These are phyloP conservation scores for Drosophila diplacantha DNA, from an alignment of 2,888 invertebrate genomes.

Conservation along the genomic window DNA sequence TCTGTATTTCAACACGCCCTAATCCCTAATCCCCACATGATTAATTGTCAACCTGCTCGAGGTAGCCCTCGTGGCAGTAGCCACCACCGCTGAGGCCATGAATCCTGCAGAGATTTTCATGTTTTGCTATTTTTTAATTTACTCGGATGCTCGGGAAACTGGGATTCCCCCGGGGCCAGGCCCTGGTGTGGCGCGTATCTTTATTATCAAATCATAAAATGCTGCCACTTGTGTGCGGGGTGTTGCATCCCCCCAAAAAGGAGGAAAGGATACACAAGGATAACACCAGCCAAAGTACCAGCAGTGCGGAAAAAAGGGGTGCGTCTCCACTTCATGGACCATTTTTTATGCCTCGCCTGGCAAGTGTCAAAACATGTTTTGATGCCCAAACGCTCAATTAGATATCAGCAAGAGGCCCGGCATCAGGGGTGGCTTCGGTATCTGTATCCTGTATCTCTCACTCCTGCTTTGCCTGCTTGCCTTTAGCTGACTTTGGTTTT, in stretches of 20 bases:
- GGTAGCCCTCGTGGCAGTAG: slow-evolving; percentile 1
- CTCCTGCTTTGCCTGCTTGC: background rate
- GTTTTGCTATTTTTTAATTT: slow-evolving; percentile 63
- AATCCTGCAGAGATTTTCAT: slow-evolving; percentile 33
- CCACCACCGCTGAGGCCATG: slow-evolving; percentile 4
- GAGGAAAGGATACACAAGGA: slow-evolving; percentile 4
- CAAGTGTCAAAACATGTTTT: slow-evolving; percentile 77
- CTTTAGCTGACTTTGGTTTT: slow-evolving; percentile 18
- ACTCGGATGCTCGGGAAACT: slow-evolving; percentile 35
- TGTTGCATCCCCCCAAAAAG: slow-evolving; percentile 37
- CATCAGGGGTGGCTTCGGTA: slow-evolving; percentile 20
- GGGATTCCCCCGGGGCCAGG: slow-evolving; percentile 53
- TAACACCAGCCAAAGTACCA: slow-evolving; percentile 1
- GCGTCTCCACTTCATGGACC: slow-evolving; percentile 49
- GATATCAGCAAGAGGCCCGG: slow-evolving; percentile 27
- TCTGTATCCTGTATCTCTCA: background rate
- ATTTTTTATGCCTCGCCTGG: slow-evolving; percentile 73
- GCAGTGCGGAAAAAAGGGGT: slow-evolving; percentile 28
- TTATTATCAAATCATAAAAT: slow-evolving; percentile 77
- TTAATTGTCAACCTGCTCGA: slow-evolving; percentile 66
- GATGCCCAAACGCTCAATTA: slow-evolving; percentile 62
- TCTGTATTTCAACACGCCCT: slow-evolving; percentile 49
- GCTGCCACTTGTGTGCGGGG: slow-evolving; percentile 71
- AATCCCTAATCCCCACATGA: slow-evolving; percentile 65
- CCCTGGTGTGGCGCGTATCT: slow-evolving; percentile 55